Conservation (phyloP, 37 sponge, comb jelly and placozoan species). For the Diacarnus erythraeanus region DNA sequence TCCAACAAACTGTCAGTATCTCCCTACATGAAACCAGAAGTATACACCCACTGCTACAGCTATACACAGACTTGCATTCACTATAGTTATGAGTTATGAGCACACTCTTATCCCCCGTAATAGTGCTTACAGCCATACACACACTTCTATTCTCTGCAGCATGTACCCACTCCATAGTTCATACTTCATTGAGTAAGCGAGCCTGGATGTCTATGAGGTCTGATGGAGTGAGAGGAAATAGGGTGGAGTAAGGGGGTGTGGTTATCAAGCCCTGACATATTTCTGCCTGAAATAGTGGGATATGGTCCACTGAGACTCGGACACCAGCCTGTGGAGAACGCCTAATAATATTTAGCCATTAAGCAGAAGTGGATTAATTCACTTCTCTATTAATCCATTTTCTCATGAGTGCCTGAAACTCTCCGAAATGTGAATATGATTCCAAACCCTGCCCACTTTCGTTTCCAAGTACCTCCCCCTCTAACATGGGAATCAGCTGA, state of each 20-base stretch:
- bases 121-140: background rate
- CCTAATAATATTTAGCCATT: background rate
- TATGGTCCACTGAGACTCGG: slow-evolving; percentile 34
- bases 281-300: slow-evolving; percentile 55
- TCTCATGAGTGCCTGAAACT: slow-evolving; percentile 57
- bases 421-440: slow-evolving; percentile 58
- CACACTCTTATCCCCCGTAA: background rate
- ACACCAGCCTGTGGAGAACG: slow-evolving; percentile 32
- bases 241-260: slow-evolving; percentile 42
- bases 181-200: slow-evolving; percentile 27
- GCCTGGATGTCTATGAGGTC: slow-evolving; percentile 22
- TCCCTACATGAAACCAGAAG: slow-evolving; percentile 11
- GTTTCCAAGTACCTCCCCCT: slow-evolving; percentile 6
- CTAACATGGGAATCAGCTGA: slow-evolving; percentile 22
- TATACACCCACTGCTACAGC: background rate
- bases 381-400: slow-evolving; percentile 71
- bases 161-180: background rate
- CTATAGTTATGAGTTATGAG: background rate
- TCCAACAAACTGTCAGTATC: slow-evolving; percentile 14
- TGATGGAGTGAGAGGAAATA: slow-evolving; percentile 57
- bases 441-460: background rate
- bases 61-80: background rate
- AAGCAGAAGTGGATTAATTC: background rate
- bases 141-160: background rate
- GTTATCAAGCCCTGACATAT: slow-evolving; percentile 48